These are phyloP conservation scores for Falco rusticolus DNA, from an alignment of 2,797 vertebrate genomes.

Conservation along the genomic window DNA sequence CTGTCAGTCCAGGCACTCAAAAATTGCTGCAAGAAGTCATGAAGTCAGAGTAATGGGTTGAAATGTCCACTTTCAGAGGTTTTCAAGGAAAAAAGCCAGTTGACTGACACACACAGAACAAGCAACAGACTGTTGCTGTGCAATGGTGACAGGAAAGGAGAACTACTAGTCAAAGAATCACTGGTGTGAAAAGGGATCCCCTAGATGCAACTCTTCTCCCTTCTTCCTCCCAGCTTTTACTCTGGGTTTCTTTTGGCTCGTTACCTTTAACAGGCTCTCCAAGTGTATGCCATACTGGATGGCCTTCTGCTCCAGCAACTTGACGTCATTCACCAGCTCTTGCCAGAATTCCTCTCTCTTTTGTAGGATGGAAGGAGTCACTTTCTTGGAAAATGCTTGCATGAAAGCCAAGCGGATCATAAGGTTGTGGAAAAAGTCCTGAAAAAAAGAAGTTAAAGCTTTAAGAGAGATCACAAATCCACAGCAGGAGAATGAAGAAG, in stretches of 20 bases:
- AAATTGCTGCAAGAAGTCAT: background rate
- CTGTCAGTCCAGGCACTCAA: background rate
- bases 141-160: background rate
- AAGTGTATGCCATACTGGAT: slow-evolving; percentile 75
- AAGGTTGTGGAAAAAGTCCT: slow-evolving; percentile 87
- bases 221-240: background rate
- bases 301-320: slow-evolving; percentile 74
- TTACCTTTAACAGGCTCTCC: slow-evolving; percentile 84
- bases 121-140: background rate
- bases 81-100: background rate
- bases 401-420: slow-evolving; percentile 71
- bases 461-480: background rate
- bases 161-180: background rate
- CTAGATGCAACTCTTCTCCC: background rate
- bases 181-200: background rate
- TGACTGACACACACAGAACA: background rate
- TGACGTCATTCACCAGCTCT: slow-evolving; percentile 74
- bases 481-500: background rate
- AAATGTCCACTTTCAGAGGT: background rate
- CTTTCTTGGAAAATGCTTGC: slow-evolving; percentile 73
- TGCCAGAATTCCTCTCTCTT: slow-evolving; percentile 72
- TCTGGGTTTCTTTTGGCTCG: background rate
- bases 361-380: slow-evolving; percentile 66
- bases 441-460: background rate
- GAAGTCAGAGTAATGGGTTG: background rate